These are phyloP conservation scores for Phortica okadai DNA, from an alignment of 2,888 invertebrate genomes.

Conservation along the genomic window DNA sequence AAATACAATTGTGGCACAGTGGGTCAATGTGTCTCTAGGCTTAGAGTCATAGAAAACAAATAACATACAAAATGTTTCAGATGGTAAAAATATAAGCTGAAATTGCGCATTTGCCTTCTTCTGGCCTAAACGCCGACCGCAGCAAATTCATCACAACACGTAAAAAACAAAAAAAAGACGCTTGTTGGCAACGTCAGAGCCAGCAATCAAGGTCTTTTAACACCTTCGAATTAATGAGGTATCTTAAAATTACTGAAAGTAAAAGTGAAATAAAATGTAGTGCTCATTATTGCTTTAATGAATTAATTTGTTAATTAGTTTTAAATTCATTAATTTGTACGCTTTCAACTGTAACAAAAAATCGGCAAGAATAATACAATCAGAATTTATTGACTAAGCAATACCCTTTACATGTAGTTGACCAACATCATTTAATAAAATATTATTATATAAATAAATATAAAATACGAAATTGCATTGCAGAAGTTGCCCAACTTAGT, in stretches of 20 bases:
- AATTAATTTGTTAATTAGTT: background rate
- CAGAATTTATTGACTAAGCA: too few relatives aligned
- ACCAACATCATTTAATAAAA: too few relatives aligned
- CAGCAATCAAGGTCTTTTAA: background rate
- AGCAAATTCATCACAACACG: background rate
- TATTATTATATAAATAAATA: too few relatives aligned
- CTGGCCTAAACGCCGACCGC: background rate
- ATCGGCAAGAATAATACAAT: too few relatives aligned
- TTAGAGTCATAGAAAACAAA: background rate
- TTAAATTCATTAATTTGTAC: background rate
- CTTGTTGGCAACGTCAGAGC: background rate
- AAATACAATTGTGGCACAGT: background rate
- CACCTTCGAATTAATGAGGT: conserved; percentile 1
- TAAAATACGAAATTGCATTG: too few relatives aligned
- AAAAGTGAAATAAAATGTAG: background rate
- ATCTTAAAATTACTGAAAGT: conserved; percentile 12
- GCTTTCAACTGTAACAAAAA: background rate
- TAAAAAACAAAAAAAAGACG: background rate
- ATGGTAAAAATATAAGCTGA: background rate
- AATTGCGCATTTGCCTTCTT: background rate
- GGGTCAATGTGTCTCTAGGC: too few relatives aligned
- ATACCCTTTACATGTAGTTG: too few relatives aligned
- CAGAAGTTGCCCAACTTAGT: too few relatives aligned
- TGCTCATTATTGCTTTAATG: background rate
- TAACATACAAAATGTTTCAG: background rate